These are phyloP conservation scores for Ischnura elegans DNA, from an alignment of 2,888 invertebrate species.

Conservation along the genomic window DNA sequence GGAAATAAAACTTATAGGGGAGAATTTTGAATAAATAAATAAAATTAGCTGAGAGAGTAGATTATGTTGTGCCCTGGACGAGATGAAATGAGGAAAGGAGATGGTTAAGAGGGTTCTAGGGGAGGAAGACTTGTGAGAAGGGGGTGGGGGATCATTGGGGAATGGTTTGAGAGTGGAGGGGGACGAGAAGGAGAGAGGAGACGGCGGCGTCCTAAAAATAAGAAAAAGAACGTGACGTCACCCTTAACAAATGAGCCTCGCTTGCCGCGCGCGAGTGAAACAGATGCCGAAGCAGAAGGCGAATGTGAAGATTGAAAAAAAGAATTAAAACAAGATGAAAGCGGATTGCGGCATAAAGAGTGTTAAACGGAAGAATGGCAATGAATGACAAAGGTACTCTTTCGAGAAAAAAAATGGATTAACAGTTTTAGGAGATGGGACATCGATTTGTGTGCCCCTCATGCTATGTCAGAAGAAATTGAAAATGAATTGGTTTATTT, in stretches of 20 bases:
- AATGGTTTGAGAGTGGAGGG: neutral
- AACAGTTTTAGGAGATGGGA: too few species aligned
- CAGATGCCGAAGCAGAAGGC: constrained; percentile 2
- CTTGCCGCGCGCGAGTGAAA: constrained; percentile 54
- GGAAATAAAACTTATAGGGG: neutral
- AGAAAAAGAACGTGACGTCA: constrained; percentile 58
- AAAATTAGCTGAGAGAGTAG: neutral
- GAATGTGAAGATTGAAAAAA: neutral
- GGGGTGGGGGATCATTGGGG: neutral
- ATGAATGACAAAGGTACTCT: neutral
- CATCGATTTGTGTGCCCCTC: too few species aligned
- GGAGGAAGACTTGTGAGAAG: neutral
- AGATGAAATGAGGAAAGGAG: neutral
- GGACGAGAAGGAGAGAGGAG: neutral
- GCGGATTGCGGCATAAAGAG: neutral
- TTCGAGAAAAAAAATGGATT: neutral
- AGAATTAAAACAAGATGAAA: neutral
- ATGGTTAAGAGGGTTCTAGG: neutral
- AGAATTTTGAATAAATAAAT: neutral
- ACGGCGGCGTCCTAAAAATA: constrained; percentile 24
- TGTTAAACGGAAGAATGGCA: constrained; percentile 20
- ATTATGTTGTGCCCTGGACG: neutral
- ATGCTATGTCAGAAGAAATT: too few species aligned
- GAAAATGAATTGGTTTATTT: too few species aligned
- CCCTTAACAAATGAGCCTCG: constrained; percentile 44